Percentiles rank a stretch among this genome's conserved stretches.
Conservation (phyloP, 2,797 vertebrate species). For the Pipistrellus nathusii region DNA sequence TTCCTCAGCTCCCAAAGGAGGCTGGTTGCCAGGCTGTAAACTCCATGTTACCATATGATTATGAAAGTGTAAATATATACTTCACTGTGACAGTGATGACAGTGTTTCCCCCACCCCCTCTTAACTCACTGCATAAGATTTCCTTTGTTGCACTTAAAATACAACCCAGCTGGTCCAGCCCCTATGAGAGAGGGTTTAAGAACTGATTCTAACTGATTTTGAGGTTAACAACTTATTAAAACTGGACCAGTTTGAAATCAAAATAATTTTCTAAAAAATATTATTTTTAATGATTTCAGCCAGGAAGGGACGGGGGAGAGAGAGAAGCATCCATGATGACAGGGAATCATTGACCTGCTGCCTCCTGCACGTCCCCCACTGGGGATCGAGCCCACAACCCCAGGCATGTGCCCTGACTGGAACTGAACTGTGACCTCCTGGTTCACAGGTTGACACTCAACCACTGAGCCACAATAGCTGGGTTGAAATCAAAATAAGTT, state of each 20-base stretch:
- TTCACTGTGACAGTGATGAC: background rate
- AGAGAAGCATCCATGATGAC: too few relatives aligned
- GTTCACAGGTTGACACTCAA: too few relatives aligned
- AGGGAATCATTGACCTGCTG: too few relatives aligned
- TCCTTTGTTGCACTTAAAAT: conserved; percentile 16
- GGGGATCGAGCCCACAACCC: too few relatives aligned
- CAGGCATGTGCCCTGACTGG: too few relatives aligned
- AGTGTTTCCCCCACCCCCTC: background rate
- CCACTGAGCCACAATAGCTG: too few relatives aligned
- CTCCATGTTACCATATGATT: background rate
- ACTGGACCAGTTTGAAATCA: conserved; percentile 6
- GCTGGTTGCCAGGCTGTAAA: background rate
- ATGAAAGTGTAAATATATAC: background rate
- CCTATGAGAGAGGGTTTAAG: background rate
- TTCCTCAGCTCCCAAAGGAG: background rate
- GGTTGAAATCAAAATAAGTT: conserved; percentile 42
- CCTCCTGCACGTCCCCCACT: too few relatives aligned
- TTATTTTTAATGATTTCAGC: too few relatives aligned
- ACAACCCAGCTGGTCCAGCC: background rate
- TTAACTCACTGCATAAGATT: background rate
- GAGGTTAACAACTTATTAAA: conserved; percentile 29
- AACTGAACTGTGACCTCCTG: too few relatives aligned
- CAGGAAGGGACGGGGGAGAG: too few relatives aligned
- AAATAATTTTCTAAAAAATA: background rate
- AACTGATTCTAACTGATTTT: conserved; percentile 7